Base-by-base conservation (phyloP, 2,113 vertebrate genomes). In the Corythoichthys haematopterus region DNA sequence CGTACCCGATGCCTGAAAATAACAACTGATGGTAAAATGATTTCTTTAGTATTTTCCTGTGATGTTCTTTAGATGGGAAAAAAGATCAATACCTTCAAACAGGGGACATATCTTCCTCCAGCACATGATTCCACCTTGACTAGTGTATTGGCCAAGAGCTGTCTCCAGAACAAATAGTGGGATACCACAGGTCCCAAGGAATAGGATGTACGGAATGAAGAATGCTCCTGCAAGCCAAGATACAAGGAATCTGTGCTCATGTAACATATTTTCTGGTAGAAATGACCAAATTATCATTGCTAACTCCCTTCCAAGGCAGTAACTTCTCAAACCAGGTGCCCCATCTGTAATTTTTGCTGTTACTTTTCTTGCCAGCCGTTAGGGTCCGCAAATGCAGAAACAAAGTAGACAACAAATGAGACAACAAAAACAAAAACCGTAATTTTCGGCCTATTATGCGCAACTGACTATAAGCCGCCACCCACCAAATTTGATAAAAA, bases 141-240 rank as follows among this genome's bases (percentile, higher is more conserved):
- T 89, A 13, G 88, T 88, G 76, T 84, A 89, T 69, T 89, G 86
- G 47, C 88, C 88, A 66, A 89, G 61, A 12, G 88, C 65, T 11
- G 73, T 84, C 69, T 89, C 88, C 80, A 89, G 68, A 1, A 87
- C 4, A 36, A 89, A 88, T 66, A 88, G 58, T 3, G 88, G 88
- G 46, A 89, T 71, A 2, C 88, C 86, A 58, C 86, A 88, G 3
- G 74, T 78, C 10, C 68, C 62, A 15, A 89, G 78, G 65, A 87
- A 89, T 3, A 89, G 64, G 50, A 81, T 3, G 46, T 89, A 89
- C 15, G 88, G 88, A 20, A 89, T 76, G 15, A 88, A 72, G 78
- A 89, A 89, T 2, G 80, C 84, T 28, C 88, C 88, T 89, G 76
- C 59, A 36, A 66, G 47, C n/a, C 1, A 10, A 48, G 35, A 15